These are phyloP conservation scores for Psix sp. DNA, from an alignment of 1,140 invertebrate species.

Conservation along the genomic window DNA sequence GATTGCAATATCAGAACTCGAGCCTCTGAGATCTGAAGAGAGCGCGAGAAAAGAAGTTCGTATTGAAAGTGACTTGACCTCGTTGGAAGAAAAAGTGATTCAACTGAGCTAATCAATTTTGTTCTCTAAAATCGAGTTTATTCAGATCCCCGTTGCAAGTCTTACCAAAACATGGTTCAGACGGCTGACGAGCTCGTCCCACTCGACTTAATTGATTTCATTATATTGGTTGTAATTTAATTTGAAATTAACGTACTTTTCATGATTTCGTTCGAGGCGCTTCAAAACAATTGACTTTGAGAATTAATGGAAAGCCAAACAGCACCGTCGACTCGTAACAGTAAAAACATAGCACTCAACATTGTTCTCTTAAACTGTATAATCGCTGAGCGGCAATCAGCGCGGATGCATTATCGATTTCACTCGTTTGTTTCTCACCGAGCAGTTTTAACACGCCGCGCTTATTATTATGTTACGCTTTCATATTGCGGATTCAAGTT, in stretches of 20 bases:
- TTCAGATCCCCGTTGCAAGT: constrained; percentile 54
- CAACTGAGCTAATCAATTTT: constrained; percentile 6
- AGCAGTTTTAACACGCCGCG: constrained; percentile 56
- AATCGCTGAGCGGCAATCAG: constrained; percentile 56
- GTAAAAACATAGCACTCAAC: constrained; percentile 57
- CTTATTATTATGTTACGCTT: constrained; percentile 60
- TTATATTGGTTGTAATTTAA: constrained; percentile 46
- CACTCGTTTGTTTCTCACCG: constrained; percentile 57
- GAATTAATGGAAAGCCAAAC: constrained; percentile 59
- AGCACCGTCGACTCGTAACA: constrained; percentile 52
- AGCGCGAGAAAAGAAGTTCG: not conserved
- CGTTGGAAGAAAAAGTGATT: constrained; percentile 2
- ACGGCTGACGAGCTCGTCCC: not conserved
- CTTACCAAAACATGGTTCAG: constrained; percentile 33
- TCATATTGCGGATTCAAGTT: constrained; percentile 60
- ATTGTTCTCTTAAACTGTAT: constrained; percentile 60
- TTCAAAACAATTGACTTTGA: constrained; percentile 60
- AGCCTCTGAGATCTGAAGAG: not conserved
- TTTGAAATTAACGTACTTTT: constrained; percentile 55
- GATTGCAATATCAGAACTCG: too few species aligned
- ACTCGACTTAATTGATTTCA: constrained; percentile 39
- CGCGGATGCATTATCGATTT: constrained; percentile 44
- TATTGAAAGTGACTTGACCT: not conserved
- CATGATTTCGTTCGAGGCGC: constrained; percentile 47
- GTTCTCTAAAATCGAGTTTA: constrained; percentile 9